A percentile compares a stretch with the other conserved stretches of the same genome.
Conservation (phyloP, 2,888 invertebrate genomes). For the Noctuana brunneofusca region DNA sequence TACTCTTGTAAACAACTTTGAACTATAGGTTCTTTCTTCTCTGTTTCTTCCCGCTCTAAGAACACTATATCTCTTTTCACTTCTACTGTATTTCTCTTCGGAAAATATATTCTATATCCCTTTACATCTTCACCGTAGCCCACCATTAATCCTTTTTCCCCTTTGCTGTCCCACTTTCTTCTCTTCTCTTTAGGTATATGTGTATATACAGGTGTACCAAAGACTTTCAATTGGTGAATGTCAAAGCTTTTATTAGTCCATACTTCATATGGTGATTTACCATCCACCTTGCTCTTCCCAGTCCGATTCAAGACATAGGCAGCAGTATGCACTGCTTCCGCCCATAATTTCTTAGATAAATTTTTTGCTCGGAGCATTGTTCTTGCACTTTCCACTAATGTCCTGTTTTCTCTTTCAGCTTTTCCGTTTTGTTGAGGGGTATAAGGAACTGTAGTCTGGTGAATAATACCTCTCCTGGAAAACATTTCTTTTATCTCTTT, state of each 20-base stretch:
- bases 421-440: not conserved
- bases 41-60: not conserved
- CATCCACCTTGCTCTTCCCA: not conserved
- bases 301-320: not conserved
- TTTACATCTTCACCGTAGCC: not conserved
- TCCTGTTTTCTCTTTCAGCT: not conserved
- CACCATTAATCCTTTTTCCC: not conserved
- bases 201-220: not conserved
- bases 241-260: not conserved
- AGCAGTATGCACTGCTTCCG: not conserved
- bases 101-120: slow-evolving; percentile 1
- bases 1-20: no score
- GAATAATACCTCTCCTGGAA: not conserved
- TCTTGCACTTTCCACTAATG: not conserved
- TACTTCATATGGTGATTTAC: not conserved
- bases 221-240: not conserved
- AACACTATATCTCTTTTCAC: not conserved
- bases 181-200: not conserved
- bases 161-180: not conserved
- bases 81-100: not conserved
- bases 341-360: not conserved
- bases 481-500: not conserved
- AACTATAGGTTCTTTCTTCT: not conserved
- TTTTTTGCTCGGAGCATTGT: not conserved
- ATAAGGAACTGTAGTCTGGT: not conserved